phyloP scores from a whole-genome alignment of 2,113 vertebrate genomes.

The Bubo bubo region DNA sequence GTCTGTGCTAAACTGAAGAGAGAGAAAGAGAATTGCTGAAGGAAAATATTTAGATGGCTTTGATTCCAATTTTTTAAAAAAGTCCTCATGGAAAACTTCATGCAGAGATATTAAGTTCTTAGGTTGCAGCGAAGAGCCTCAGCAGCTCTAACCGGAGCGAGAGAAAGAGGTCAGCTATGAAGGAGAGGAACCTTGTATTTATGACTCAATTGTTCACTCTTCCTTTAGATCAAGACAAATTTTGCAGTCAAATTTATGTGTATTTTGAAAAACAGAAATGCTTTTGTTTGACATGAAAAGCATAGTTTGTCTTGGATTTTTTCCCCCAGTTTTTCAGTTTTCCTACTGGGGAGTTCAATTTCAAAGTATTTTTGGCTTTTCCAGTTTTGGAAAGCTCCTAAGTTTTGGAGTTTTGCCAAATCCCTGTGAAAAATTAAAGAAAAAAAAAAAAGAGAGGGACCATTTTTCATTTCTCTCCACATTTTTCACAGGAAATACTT shows the following conservation, averaged over 20 bases:
- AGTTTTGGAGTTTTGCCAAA: conserved; percentile 22
- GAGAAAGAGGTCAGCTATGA: neutral
- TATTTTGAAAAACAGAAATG: neutral
- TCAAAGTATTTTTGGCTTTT: conserved; percentile 39
- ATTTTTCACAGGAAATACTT: conserved; percentile 52
- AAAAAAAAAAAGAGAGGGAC: neutral
- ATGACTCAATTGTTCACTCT: neutral
- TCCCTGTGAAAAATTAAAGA: conserved; percentile 47
- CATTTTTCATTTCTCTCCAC: conserved; percentile 38
- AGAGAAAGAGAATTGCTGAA: conserved; percentile 16
- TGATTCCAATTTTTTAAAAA: neutral
- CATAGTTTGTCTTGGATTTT: neutral
- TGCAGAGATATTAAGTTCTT: conserved; percentile 32
- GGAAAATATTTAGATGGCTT: conserved; percentile 44
- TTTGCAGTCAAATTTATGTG: neutral
- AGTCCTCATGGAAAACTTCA: conserved; percentile 23
- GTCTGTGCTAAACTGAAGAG: neutral
- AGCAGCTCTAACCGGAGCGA: neutral
- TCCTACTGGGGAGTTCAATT: conserved; percentile 14
- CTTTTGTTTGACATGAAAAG: neutral
- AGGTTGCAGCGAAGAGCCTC: neutral
- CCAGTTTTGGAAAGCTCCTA: neutral
- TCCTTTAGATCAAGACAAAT: neutral
- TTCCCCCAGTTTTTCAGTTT: neutral
- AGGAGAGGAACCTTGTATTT: neutral